Conservation (phyloP, 2,888 invertebrate species). For the Rotaria macrura region DNA sequence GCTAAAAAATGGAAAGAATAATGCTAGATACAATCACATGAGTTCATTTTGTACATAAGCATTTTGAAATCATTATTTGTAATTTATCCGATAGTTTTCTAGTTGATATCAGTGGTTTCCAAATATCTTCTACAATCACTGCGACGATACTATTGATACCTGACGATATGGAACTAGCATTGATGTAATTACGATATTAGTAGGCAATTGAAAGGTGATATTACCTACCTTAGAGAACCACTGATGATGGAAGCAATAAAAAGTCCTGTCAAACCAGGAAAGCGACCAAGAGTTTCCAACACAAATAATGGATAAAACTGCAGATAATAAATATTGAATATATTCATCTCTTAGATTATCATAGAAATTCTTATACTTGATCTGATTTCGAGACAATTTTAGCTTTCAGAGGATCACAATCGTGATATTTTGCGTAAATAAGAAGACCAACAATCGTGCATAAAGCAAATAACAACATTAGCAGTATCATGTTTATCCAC, state of each 20-base stretch:
- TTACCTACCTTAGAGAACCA: slow-evolving; percentile 68
- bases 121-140: not conserved
- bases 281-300: slow-evolving; percentile 65
- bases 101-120: not conserved
- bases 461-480: not conserved
- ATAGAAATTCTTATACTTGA: not conserved
- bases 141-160: not conserved
- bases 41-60: not conserved
- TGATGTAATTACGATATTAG: not conserved
- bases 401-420: not conserved
- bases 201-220: not conserved
- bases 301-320: slow-evolving; percentile 64
- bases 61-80: not conserved
- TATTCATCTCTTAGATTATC: not conserved
- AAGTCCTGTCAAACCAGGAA: slow-evolving; percentile 72
- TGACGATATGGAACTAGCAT: not conserved
- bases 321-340: not conserved
- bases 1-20: not conserved
- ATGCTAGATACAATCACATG: not conserved
- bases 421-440: not conserved
- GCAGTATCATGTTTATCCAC: not conserved
- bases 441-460: not conserved
- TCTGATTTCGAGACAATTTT: not conserved
- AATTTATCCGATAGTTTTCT: not conserved
- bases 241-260: slow-evolving; percentile 91